Evolutionary conservation across 1,140 invertebrate genomes (phyloP).

Genomic region (Sycobia sp.): DNA sequence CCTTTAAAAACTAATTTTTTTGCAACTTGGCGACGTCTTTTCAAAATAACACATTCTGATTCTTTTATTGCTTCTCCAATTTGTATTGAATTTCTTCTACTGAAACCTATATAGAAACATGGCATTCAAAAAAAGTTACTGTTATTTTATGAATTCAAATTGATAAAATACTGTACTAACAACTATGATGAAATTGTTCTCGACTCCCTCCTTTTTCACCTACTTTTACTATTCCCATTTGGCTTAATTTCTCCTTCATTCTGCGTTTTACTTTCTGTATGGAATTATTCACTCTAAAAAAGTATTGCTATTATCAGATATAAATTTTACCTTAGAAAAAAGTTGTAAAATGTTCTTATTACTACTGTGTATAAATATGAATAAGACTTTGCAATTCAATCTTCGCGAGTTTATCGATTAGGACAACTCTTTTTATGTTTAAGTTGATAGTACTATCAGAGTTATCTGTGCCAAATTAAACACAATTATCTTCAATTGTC

Average conservation of each 20-base stretch:
- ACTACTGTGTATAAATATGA: too few relatives aligned
- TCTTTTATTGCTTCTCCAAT: slow-evolving; percentile 77
- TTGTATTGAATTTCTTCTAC: slow-evolving; percentile 81
- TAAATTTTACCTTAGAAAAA: too few relatives aligned
- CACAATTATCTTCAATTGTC: too few relatives aligned
- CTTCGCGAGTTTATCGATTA: too few relatives aligned
- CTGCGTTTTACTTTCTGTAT: slow-evolving; percentile 80
- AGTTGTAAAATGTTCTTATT: background rate
- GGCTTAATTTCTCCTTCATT: slow-evolving; percentile 84
- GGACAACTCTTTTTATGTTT: too few relatives aligned
- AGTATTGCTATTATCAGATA: background rate
- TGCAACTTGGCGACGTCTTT: slow-evolving; percentile 81
- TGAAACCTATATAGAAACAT: slow-evolving; percentile 68
- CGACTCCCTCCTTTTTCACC: slow-evolving; percentile 85
- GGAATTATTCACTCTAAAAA: slow-evolving; percentile 65
- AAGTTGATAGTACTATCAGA: too few relatives aligned
- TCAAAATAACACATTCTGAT: slow-evolving; percentile 84
- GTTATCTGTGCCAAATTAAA: too few relatives aligned
- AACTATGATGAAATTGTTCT: slow-evolving; percentile 79
- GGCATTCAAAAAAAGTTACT: too few relatives aligned
- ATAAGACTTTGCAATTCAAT: too few relatives aligned
- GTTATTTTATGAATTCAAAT: too few relatives aligned
- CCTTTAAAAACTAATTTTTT: slow-evolving; percentile 77
- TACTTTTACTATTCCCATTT: slow-evolving; percentile 73
- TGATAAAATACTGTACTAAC: slow-evolving; percentile 60